Evolutionary conservation across 2,888 invertebrate species (phyloP).

Genomic region (Cyclophora punctaria): DNA sequence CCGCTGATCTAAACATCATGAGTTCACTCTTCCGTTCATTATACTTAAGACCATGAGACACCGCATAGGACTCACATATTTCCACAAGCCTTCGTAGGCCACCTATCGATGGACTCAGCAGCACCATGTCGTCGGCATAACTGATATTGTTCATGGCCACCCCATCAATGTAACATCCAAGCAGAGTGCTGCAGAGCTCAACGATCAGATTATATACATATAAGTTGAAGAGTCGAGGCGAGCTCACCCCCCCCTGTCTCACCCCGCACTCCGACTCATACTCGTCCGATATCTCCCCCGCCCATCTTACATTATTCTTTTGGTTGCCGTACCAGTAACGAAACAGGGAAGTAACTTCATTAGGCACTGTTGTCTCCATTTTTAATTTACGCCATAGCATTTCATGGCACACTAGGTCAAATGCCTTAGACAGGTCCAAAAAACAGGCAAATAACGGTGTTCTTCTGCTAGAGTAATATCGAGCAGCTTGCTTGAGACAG

Average conservation of each 20-base stretch:
- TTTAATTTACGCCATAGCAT: too few relatives aligned
- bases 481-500: constrained; percentile 9
- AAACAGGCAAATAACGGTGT: constrained; percentile 2
- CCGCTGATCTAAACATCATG: too few relatives aligned
- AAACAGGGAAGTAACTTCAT: background rate
- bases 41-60: too few relatives aligned
- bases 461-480: background rate
- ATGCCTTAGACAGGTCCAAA: background rate
- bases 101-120: too few relatives aligned
- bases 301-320: constrained; percentile 6
- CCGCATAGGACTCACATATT: too few relatives aligned
- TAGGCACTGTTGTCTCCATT: too few relatives aligned
- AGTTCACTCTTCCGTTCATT: too few relatives aligned
- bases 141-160: too few relatives aligned
- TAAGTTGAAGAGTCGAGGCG: constrained; percentile 3
- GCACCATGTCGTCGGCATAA: too few relatives aligned
- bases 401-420: constrained; percentile 3
- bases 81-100: too few relatives aligned
- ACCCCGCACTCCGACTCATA: constrained; percentile 10
- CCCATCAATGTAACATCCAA: background rate
- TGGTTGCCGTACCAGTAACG: background rate
- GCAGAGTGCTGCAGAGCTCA: too few relatives aligned
- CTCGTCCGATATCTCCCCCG: background rate
- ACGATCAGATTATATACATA: background rate
- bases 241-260: constrained; percentile 9